These are phyloP conservation scores for Pollenia labialis DNA, from an alignment of 2,888 invertebrate species.

Conservation along the genomic window DNA sequence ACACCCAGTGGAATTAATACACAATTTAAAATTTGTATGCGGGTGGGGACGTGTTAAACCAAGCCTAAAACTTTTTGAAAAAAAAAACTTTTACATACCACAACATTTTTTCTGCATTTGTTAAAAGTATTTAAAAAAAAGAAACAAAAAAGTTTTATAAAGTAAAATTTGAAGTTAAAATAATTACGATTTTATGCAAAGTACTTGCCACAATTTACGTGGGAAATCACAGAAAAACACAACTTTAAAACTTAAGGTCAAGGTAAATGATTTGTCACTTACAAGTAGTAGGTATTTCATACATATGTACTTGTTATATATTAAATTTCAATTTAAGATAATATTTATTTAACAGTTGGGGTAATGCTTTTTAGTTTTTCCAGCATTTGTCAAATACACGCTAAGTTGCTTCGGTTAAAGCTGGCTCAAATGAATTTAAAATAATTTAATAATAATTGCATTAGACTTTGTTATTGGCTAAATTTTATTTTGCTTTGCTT, in stretches of 20 bases:
- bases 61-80: conserved; percentile 42
- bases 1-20: neutral
- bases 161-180: conserved; percentile 29
- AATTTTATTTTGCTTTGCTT: neutral
- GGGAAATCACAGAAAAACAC: conserved; percentile 50
- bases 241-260: conserved; percentile 60
- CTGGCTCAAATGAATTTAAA: conserved; percentile 10
- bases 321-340: neutral
- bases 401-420: neutral
- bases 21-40: conserved; percentile 18
- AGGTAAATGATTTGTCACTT: conserved; percentile 52
- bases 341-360: conserved; percentile 5
- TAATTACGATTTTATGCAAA: conserved; percentile 61
- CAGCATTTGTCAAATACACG: neutral
- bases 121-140: neutral
- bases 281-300: conserved; percentile 1
- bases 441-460: conserved; percentile 16
- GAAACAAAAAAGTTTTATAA: conserved; percentile 14
- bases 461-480: neutral
- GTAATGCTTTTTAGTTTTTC: neutral
- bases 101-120: conserved; percentile 13
- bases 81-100: conserved; percentile 29
- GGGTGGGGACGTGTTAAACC: conserved; percentile 52
- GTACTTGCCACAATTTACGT: conserved; percentile 57
- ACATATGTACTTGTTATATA: neutral